These are phyloP conservation scores for Bradypodion pumilum DNA, from an alignment of 2,797 vertebrate species.

Conservation along the genomic window DNA sequence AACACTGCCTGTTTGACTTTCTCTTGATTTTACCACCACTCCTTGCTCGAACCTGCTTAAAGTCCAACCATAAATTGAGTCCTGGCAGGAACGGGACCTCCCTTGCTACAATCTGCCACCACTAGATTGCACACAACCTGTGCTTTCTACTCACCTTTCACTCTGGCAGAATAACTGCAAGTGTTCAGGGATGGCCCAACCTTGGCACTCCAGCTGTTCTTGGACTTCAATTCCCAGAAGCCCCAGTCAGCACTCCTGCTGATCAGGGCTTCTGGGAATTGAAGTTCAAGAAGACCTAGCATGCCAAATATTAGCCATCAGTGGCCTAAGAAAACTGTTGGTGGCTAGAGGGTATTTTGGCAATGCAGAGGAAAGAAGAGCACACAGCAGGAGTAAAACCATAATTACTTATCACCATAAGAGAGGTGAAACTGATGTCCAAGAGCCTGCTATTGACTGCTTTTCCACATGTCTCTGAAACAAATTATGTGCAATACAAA, in stretches of 20 bases:
- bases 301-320: no score
- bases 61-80: not conserved
- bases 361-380: not conserved
- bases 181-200: no score
- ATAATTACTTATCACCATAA: not conserved
- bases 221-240: no score
- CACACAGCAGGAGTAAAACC: not conserved
- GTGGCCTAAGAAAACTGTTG: no score
- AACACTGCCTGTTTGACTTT: no score
- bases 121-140: not conserved
- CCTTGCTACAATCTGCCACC: not conserved
- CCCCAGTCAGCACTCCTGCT: no score
- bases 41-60: not conserved
- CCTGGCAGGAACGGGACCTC: not conserved
- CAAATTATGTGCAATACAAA: not conserved
- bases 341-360: no score
- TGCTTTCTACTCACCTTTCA: not conserved
- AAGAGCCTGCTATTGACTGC: not conserved
- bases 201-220: no score
- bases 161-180: no score
- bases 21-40: accelerated
- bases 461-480: not conserved
- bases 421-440: not conserved
- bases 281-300: no score
- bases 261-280: no score